Conservation (phyloP, 1,140 invertebrate species). For the Micrasema minimum region DNA sequence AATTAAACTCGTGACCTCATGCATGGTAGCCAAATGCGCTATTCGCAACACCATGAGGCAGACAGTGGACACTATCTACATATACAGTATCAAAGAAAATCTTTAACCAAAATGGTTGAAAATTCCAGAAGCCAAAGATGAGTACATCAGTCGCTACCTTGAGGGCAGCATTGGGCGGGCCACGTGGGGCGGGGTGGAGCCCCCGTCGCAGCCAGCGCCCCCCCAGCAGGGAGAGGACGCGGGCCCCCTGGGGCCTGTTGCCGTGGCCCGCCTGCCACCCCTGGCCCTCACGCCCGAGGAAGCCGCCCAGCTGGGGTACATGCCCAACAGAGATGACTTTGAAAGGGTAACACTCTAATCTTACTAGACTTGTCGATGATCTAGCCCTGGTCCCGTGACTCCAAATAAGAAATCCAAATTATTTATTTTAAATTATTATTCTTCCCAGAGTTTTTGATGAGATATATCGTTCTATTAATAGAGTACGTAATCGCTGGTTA, state of each 20-base stretch:
- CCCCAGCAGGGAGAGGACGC: slow-evolving; percentile 83
- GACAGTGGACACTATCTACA: too few relatives aligned
- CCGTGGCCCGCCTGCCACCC: slow-evolving; percentile 78
- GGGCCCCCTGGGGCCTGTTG: slow-evolving; percentile 81
- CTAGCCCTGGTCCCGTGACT: too few relatives aligned
- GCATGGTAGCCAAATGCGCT: too few relatives aligned
- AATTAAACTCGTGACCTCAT: too few relatives aligned
- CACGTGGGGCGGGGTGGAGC: slow-evolving; percentile 80
- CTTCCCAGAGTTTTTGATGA: too few relatives aligned
- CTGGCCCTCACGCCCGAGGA: slow-evolving; percentile 85
- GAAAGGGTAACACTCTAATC: slow-evolving; percentile 83
- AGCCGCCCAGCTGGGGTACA: slow-evolving; percentile 91
- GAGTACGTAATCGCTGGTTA: too few relatives aligned
- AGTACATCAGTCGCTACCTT: slow-evolving; percentile 90
- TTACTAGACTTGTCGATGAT: too few relatives aligned
- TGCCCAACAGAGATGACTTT: slow-evolving; percentile 95
- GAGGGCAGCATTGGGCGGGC: slow-evolving; percentile 89
- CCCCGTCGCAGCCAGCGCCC: slow-evolving; percentile 72
- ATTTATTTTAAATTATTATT: too few relatives aligned
- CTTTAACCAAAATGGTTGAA: background rate
- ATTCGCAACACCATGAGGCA: too few relatives aligned
- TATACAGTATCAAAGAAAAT: too few relatives aligned
- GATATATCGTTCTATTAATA: too few relatives aligned
- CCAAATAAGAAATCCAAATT: too few relatives aligned
- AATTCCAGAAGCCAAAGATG: slow-evolving; percentile 87